phyloP scores from a whole-genome alignment of 2,113 vertebrate genomes.

The Phaethornis superciliosus region DNA sequence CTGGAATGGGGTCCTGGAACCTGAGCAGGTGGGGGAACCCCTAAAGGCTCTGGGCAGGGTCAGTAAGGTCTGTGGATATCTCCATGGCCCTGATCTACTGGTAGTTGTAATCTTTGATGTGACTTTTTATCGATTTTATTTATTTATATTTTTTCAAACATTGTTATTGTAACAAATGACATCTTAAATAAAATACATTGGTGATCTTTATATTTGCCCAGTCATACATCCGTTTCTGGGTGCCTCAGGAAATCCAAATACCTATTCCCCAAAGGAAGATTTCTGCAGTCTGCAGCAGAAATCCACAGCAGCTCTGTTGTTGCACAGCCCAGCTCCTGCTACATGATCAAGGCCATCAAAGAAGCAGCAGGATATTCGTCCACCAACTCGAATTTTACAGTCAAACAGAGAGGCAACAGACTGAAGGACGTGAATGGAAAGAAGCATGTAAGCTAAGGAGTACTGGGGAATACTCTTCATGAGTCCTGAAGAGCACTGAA shows the following conservation, averaged over 20 bases:
- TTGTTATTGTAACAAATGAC: background rate
- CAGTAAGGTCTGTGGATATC: background rate
- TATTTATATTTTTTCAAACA: background rate
- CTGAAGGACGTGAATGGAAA: background rate
- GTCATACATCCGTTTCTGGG: background rate
- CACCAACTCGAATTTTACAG: background rate
- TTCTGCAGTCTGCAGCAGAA: background rate
- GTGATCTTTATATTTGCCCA: background rate
- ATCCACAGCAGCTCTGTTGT: background rate
- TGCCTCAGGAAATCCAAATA: background rate
- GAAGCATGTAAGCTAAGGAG: fast-evolving
- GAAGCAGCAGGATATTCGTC: background rate
- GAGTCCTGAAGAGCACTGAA: background rate
- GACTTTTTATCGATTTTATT: background rate
- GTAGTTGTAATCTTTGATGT: background rate
- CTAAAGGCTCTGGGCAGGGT: background rate
- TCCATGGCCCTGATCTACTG: background rate
- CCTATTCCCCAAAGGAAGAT: background rate
- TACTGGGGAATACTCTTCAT: background rate
- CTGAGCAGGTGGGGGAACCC: no score
- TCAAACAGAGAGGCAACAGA: background rate
- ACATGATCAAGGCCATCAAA: background rate
- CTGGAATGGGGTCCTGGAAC: background rate
- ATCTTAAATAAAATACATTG: background rate
- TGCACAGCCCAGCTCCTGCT: background rate